Evolutionary conservation across 1,140 invertebrate genomes (phyloP).

Genomic region (Cherax quadricarinatus): DNA sequence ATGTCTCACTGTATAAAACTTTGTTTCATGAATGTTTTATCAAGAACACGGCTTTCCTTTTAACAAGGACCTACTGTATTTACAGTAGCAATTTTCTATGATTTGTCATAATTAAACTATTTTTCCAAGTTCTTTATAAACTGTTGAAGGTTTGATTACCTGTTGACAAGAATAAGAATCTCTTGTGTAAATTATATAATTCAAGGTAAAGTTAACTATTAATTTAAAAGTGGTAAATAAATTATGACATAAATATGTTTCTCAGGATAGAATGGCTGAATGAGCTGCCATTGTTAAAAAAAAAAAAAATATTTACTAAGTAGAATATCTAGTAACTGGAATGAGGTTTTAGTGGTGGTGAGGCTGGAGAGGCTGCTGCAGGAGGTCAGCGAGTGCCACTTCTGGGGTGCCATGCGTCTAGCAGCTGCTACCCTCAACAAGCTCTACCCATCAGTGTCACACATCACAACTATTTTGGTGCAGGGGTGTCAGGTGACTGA

Average conservation of each 20-base stretch:
- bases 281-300: background rate
- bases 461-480: slow-evolving; percentile 63
- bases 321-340: slow-evolving; percentile 25
- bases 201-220: background rate
- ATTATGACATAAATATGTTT: background rate
- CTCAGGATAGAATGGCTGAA: background rate
- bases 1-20: too few relatives aligned
- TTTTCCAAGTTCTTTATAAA: too few relatives aligned
- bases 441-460: slow-evolving; percentile 54
- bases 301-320: background rate
- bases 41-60: too few relatives aligned
- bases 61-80: too few relatives aligned
- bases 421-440: slow-evolving; percentile 51
- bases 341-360: slow-evolving; percentile 55
- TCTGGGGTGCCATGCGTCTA: slow-evolving; percentile 60
- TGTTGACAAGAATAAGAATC: too few relatives aligned
- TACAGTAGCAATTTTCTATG: background rate
- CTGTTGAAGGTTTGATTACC: too few relatives aligned
- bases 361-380: slow-evolving; percentile 51
- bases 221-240: background rate
- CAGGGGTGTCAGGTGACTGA: slow-evolving; percentile 62
- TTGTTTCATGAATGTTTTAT: too few relatives aligned
- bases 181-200: background rate
- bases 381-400: slow-evolving; percentile 54
- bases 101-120: background rate